phyloP scores from a whole-genome alignment of 1,140 invertebrate genomes.

The Copidosoma floridanum region DNA sequence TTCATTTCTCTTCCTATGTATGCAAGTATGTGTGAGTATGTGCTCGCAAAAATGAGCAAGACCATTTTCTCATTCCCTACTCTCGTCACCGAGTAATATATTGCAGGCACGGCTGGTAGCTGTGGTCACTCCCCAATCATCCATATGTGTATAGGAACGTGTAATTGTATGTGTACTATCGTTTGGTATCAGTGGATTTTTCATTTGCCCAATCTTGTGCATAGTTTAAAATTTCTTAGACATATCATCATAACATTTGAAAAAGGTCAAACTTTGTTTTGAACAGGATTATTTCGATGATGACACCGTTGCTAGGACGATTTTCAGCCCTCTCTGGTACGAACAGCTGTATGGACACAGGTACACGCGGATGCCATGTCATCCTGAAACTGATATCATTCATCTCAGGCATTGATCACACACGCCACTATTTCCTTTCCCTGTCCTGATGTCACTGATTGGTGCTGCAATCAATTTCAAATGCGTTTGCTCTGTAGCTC shows the following conservation, averaged over 20 bases:
- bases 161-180: neutral
- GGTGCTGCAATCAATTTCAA: conserved; percentile 1
- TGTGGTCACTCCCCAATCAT: neutral
- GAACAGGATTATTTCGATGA: no score
- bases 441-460: neutral
- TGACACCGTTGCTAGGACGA: no score
- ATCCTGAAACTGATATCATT: neutral
- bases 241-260: no score
- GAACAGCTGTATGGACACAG: no score
- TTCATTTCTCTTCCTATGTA: conserved; percentile 8
- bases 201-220: no score
- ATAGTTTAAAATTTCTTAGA: no score
- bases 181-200: conserved; percentile 13
- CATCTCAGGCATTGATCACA: conserved; percentile 5
- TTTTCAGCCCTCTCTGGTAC: no score
- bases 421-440: neutral
- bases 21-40: neutral
- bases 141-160: no score
- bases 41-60: conserved; percentile 11
- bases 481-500: neutral
- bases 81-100: conserved; percentile 7
- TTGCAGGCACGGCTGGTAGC: neutral
- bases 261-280: no score
- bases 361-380: neutral
- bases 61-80: neutral